Evolutionary conservation across 2,888 invertebrate species (phyloP).

Genomic region (Epistrophella euchroma): DNA sequence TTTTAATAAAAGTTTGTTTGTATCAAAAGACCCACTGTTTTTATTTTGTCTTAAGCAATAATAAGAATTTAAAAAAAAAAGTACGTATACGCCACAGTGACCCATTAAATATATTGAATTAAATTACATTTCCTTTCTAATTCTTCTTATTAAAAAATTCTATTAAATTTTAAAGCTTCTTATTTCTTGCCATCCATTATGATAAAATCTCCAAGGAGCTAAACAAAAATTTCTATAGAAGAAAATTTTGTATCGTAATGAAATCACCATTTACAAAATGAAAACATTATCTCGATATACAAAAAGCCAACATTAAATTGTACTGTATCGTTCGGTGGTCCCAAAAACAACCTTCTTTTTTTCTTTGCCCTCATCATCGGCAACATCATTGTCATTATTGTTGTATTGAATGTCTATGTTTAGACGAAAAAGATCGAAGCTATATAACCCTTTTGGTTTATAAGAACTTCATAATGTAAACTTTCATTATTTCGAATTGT

Average conservation of each 20-base stretch:
- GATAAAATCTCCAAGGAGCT: not conserved
- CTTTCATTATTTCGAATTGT: not conserved
- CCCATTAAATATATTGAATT: not conserved
- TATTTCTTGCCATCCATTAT: not conserved
- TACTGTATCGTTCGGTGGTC: not conserved
- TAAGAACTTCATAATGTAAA: not conserved
- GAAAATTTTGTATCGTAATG: not conserved
- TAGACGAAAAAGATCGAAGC: not conserved
- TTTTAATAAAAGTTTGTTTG: no score
- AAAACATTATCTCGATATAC: slow-evolving; percentile 4
- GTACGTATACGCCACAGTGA: not conserved
- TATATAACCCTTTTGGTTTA: not conserved
- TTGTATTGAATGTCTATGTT: not conserved
- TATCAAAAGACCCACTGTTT: no score
- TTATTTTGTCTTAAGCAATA: no score
- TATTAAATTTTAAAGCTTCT: not conserved
- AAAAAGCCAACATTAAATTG: not conserved
- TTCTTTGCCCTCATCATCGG: not conserved
- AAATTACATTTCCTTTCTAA: not conserved
- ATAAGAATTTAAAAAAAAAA: not conserved
- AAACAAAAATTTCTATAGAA: not conserved
- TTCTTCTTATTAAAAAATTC: not conserved
- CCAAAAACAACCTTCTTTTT: not conserved
- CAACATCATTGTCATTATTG: not conserved
- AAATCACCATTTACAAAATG: slow-evolving; percentile 10